phyloP scores from a whole-genome alignment of 2,888 invertebrate species.

The Beris morrisii region DNA sequence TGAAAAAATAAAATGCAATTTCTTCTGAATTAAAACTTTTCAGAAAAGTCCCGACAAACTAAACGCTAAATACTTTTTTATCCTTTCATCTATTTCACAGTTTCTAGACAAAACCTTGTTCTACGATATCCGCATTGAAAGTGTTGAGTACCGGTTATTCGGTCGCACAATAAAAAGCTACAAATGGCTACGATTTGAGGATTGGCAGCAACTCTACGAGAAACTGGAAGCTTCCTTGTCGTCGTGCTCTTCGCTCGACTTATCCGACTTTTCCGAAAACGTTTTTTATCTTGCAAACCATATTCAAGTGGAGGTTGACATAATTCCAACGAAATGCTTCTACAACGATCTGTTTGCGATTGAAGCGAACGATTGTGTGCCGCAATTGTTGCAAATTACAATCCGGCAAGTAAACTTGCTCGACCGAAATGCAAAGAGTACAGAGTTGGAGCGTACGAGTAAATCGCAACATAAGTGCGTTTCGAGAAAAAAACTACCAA shows the following conservation, averaged over 20 bases:
- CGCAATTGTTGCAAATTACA: constrained; percentile 10
- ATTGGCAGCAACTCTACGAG: constrained; percentile 37
- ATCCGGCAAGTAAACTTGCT: not conserved
- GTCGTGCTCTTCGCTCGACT: not conserved
- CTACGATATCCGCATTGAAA: constrained; percentile 30
- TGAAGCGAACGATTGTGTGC: constrained; percentile 13
- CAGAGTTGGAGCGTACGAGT: not conserved
- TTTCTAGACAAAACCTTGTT: constrained; percentile 27
- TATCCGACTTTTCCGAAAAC: constrained; percentile 12
- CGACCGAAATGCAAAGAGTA: no score
- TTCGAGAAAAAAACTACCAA: not conserved
- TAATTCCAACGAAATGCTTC: constrained; percentile 11
- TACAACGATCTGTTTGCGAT: constrained; percentile 17
- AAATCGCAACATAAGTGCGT: not conserved
- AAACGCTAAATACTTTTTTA: no score
- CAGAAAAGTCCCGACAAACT: no score
- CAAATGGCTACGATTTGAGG: constrained; percentile 37
- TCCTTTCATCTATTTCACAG: constrained; percentile 15
- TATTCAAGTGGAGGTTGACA: constrained; percentile 28
- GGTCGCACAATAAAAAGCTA: constrained; percentile 24
- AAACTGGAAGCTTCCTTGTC: constrained; percentile 20
- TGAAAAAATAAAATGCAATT: no score
- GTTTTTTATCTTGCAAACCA: constrained; percentile 22
- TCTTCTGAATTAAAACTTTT: no score
- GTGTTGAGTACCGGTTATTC: constrained; percentile 25